A percentile compares a stretch with the other conserved stretches of the same genome.
Evolutionary conservation across 2,797 vertebrate species (phyloP).

Genomic region (Callimico goeldii): DNA sequence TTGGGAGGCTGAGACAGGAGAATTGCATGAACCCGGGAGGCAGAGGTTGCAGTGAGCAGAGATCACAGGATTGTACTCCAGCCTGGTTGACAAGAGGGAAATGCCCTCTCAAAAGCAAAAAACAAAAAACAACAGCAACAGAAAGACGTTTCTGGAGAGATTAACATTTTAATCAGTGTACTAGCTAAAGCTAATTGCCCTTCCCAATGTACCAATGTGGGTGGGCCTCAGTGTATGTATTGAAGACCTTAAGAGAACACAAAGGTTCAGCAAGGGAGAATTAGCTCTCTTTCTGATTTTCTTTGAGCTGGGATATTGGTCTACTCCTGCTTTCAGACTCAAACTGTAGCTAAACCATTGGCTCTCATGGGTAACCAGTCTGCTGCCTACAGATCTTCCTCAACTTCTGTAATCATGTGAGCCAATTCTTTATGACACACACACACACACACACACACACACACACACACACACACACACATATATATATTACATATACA

Average conservation of each 20-base stretch:
- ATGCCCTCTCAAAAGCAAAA: not conserved
- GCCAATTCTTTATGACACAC: not conserved
- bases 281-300: not conserved
- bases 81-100: not conserved
- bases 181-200: not conserved
- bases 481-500: not conserved
- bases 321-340: not conserved
- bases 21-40: not conserved
- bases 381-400: not conserved
- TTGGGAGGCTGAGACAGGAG: not conserved
- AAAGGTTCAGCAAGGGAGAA: not conserved
- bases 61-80: not conserved
- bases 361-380: not conserved
- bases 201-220: not conserved
- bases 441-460: not conserved
- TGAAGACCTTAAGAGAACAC: not conserved
- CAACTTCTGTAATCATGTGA: not conserved
- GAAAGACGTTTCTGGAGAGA: not conserved
- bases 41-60: not conserved
- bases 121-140: too few species aligned
- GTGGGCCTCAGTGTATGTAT: not conserved
- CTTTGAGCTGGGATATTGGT: not conserved
- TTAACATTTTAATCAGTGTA: not conserved
- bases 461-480: not conserved
- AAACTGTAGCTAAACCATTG: not conserved